These are phyloP conservation scores for Hydrophis major DNA, from an alignment of 2,797 vertebrate species.

Conservation along the genomic window DNA sequence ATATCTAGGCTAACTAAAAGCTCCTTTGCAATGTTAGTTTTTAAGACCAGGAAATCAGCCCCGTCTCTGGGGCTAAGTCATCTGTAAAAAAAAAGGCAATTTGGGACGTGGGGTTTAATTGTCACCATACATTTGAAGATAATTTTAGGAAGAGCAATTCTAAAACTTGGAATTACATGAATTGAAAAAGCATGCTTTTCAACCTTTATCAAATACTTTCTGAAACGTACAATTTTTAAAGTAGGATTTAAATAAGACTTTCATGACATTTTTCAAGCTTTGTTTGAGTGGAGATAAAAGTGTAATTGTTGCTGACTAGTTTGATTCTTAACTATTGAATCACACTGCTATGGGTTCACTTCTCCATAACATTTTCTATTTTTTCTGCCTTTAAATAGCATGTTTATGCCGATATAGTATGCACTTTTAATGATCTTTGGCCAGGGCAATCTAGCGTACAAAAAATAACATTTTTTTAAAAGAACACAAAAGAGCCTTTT, in stretches of 20 bases:
- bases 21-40: slow-evolving; percentile 47
- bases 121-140: slow-evolving; percentile 39
- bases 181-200: slow-evolving; percentile 13
- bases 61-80: slow-evolving; percentile 42
- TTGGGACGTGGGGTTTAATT: slow-evolving; percentile 30
- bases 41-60: slow-evolving; percentile 50
- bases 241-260: background rate
- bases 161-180: slow-evolving; percentile 31
- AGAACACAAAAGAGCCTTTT: background rate
- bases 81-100: slow-evolving; percentile 39
- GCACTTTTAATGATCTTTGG: slow-evolving; percentile 20
- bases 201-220: slow-evolving; percentile 1
- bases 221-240: background rate
- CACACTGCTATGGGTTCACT: background rate
- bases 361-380: background rate
- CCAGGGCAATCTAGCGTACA: background rate
- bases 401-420: slow-evolving; percentile 1
- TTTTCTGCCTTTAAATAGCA: background rate
- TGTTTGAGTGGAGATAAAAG: fast-evolving
- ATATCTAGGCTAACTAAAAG: slow-evolving; percentile 42
- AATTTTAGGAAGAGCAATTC: background rate
- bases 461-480: background rate
- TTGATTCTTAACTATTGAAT: background rate
- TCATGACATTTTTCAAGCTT: background rate
- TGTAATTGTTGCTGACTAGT: background rate